Base-by-base conservation (phyloP, 2,113 vertebrate species). In the Mastomys coucha region DNA sequence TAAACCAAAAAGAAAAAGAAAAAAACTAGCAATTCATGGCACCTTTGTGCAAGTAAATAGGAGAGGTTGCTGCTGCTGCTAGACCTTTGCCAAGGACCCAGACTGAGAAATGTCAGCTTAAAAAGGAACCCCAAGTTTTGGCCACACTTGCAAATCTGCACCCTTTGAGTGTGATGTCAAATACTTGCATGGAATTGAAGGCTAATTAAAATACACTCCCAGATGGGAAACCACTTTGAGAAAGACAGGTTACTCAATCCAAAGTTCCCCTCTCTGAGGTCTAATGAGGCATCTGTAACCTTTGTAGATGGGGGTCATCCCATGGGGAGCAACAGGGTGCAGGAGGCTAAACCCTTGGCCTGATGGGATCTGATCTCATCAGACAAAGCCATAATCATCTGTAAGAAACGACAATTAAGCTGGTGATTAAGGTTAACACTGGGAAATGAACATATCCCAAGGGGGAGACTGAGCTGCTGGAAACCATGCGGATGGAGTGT, bases 21-120 rank as follows among this genome's bases (percentile, higher is more conserved):
- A 11, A 19, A 98, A 98, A 97, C 93, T 51, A 97, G 86, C 92
- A 91, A 81, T 97, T 69, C 0, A 14, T 58, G 75, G 88, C 95
- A 75, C 93, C 95, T 89, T 90, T 58, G 33, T 95, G 92, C 22
- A 45, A 87, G 76, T 42, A 96, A 78, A 87, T 81, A 87, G 2
- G 67, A 42, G 84, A 96, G 86, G 7, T 96, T 95, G 85, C 12
- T 94, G 70, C 90, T 91, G 70, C 8, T 92, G 24, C 78, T 91
- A 92, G 94, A 94, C 56, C 24, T 88, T 81, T 93, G 86, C 88
- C 97, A 98, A 88, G 88, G 58, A 96, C 73, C 53, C 96, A 97
- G 94, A 97, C 12, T 97, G 96, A 98, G 76, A 98, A 98, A 97
- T 0, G 0, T 36, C 70, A 49, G 65, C 53, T 89, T 96, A 88